Evolutionary conservation across 2,113 vertebrate genomes (phyloP).

Genomic region (Puntigrus tetrazona): DNA sequence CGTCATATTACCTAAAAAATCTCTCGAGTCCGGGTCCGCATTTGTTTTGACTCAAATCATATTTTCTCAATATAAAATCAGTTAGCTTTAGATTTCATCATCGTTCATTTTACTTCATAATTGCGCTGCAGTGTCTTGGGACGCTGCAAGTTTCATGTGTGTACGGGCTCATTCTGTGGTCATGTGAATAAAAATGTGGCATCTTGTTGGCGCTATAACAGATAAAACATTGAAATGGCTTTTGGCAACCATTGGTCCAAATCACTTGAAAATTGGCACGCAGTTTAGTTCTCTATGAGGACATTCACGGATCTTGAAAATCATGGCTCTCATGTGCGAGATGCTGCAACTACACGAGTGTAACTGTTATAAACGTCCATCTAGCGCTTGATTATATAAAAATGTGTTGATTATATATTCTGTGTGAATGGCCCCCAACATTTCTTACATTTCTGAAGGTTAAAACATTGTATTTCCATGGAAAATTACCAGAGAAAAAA

Average conservation of each 20-base stretch:
- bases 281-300: neutral
- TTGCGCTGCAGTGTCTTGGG: neutral
- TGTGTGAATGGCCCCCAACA: too few relatives aligned
- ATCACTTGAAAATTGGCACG: neutral
- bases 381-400: too few relatives aligned
- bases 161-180: neutral
- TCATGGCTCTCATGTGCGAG: too few relatives aligned
- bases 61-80: neutral
- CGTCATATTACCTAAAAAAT: neutral
- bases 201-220: neutral
- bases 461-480: too few relatives aligned
- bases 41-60: slow-evolving; percentile 11
- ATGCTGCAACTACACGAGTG: too few relatives aligned
- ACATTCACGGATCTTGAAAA: neutral
- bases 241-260: neutral
- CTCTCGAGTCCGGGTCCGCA: neutral
- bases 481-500: too few relatives aligned
- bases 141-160: neutral
- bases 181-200: neutral
- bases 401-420: too few relatives aligned
- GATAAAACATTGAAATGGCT: neutral
- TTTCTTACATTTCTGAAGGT: too few relatives aligned
- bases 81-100: neutral
- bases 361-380: neutral
- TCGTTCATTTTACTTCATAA: neutral